Percentiles rank a stretch among this genome's conserved stretches.
Conservation (phyloP, 2,888 invertebrate genomes). For the Microctonus aethiopoides region DNA sequence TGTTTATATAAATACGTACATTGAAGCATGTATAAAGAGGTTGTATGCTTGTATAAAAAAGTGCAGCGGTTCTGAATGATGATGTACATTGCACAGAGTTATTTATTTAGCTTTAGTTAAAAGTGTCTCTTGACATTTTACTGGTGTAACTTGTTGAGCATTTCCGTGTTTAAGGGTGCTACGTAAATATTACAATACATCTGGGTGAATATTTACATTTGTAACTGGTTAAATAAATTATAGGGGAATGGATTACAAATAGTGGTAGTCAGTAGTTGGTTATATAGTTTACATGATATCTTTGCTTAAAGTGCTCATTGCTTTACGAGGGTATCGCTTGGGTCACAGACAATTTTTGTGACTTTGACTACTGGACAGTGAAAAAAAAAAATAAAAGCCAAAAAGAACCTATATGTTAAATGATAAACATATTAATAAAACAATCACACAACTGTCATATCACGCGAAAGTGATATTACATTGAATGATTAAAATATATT, state of each 20-base stretch:
- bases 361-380: slow-evolving; percentile 8
- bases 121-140: background rate
- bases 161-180: background rate
- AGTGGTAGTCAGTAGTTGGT: background rate
- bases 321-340: slow-evolving; percentile 30
- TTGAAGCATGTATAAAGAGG: background rate
- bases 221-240: background rate
- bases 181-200: background rate
- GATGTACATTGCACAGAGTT: background rate
- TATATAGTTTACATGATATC: slow-evolving; percentile 11
- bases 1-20: background rate
- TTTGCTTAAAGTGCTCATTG: slow-evolving; percentile 24
- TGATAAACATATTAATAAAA: slow-evolving; percentile 27
- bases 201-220: background rate
- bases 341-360: background rate
- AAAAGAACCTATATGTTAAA: background rate
- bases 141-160: too few relatives aligned
- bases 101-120: background rate
- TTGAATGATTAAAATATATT: background rate
- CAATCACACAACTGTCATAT: background rate
- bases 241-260: background rate
- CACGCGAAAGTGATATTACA: background rate
- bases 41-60: slow-evolving; percentile 9
- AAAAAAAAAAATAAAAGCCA: background rate
- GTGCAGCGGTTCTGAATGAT: background rate